These are phyloP conservation scores for Clarias magur DNA, from an alignment of 2,113 vertebrate species.

Conservation along the genomic window DNA sequence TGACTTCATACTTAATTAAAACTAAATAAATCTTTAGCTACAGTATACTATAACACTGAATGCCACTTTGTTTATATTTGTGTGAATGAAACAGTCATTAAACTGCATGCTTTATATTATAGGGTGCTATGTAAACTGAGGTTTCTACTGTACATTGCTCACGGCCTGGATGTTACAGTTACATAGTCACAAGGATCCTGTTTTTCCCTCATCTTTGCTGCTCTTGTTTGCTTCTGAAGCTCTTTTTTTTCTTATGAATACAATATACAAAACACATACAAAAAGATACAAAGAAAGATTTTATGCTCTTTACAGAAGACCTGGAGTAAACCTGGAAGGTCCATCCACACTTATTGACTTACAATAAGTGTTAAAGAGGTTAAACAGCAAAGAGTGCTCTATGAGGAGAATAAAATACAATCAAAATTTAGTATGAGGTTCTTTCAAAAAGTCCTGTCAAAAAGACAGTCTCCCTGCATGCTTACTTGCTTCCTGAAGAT, in stretches of 20 bases:
- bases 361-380: background rate
- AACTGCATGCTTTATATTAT: background rate
- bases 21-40: background rate
- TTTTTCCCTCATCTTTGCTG: background rate
- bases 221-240: background rate
- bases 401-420: background rate
- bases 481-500: too few species aligned
- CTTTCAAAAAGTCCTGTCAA: too few species aligned
- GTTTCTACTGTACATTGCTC: background rate
- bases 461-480: too few species aligned
- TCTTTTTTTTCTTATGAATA: background rate
- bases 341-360: background rate
- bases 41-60: background rate
- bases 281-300: background rate
- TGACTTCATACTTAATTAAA: background rate
- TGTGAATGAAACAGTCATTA: background rate
- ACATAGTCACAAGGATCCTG: conserved; percentile 10
- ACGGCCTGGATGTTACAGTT: background rate
- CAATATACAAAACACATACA: background rate
- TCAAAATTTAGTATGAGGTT: too few species aligned
- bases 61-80: background rate
- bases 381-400: background rate
- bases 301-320: conserved; percentile 6
- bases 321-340: background rate
- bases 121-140: background rate